A percentile compares a stretch with the other conserved stretches of the same genome.
Conservation (phyloP, 2,113 vertebrate species). For the Campylorhamphus procurvoides region DNA sequence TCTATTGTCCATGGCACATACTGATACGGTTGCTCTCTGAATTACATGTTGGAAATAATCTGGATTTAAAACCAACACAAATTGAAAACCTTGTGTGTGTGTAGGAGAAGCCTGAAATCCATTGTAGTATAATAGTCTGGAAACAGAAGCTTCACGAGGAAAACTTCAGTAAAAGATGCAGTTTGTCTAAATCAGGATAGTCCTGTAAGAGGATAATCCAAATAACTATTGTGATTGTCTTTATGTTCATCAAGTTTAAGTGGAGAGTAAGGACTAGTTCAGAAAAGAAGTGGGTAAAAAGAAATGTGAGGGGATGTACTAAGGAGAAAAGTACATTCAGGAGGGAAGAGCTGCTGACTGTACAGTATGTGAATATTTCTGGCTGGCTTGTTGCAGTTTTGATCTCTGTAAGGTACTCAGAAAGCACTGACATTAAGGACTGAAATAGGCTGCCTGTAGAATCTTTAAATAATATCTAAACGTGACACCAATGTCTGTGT, state of each 20-base stretch:
- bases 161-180: background rate
- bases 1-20: background rate
- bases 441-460: background rate
- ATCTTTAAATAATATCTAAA: background rate
- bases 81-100: too few relatives aligned
- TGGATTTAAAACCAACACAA: background rate
- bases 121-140: background rate
- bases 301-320: background rate
- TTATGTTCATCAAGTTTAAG: background rate
- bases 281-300: background rate
- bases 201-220: background rate
- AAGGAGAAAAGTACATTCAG: background rate
- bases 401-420: background rate
- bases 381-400: background rate
- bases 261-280: background rate
- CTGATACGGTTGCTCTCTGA: background rate
- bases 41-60: background rate
- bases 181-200: background rate
- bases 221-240: background rate
- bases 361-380: background rate
- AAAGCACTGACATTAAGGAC: background rate
- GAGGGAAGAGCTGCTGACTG: background rate
- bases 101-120: background rate
- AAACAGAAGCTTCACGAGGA: background rate
- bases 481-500: background rate